These are phyloP conservation scores for Drosophila leonis DNA, from an alignment of 2,888 invertebrate genomes.

Conservation along the genomic window DNA sequence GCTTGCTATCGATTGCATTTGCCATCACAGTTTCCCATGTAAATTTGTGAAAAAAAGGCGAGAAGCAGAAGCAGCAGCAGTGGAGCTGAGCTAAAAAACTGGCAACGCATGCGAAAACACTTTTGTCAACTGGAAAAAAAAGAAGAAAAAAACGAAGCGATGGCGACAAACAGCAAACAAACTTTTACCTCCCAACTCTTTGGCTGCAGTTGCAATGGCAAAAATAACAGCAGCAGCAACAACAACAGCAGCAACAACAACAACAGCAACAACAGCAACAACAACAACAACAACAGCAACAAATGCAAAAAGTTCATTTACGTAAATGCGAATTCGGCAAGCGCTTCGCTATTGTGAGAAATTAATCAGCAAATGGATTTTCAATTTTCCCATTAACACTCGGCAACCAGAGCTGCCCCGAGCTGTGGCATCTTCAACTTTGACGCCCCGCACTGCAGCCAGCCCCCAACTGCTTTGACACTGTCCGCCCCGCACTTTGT, in stretches of 20 bases:
- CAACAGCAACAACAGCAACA: constrained; percentile 19
- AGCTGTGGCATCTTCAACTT: constrained; percentile 27
- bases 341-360: constrained; percentile 57
- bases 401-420: constrained; percentile 38
- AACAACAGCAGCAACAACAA: neutral
- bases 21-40: constrained; percentile 47
- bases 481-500: constrained; percentile 13
- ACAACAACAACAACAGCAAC: constrained; percentile 9
- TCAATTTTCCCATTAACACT: constrained; percentile 78
- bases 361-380: constrained; percentile 80
- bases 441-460: neutral
- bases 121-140: constrained; percentile 47
- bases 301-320: constrained; percentile 70
- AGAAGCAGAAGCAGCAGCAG: neutral
- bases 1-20: constrained; percentile 45
- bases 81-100: constrained; percentile 53
- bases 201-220: constrained; percentile 37
- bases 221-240: constrained; percentile 26
- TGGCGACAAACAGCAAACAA: constrained; percentile 69
- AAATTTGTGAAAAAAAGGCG: constrained; percentile 30
- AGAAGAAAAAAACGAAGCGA: constrained; percentile 4
- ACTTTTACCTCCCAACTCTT: constrained; percentile 62
- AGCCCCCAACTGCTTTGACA: neutral
- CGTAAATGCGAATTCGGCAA: constrained; percentile 71
- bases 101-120: constrained; percentile 66